These are phyloP conservation scores for Portevinia maculata DNA, from an alignment of 2,888 invertebrate species.

Conservation along the genomic window DNA sequence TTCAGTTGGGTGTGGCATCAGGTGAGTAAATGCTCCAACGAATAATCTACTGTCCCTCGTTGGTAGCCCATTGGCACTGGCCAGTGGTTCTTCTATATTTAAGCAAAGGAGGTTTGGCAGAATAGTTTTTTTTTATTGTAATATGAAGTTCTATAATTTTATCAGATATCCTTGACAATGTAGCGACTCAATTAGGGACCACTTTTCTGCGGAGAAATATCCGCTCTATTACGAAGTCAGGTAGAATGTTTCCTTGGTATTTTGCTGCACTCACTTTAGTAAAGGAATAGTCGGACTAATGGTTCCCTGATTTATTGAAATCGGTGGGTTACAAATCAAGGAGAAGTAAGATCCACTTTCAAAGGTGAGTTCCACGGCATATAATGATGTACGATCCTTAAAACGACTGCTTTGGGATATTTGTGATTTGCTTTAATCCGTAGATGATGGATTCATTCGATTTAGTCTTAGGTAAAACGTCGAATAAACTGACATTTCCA, in stretches of 20 bases:
- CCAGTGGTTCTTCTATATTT: constrained; percentile 15
- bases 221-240: constrained; percentile 76
- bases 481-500: constrained; percentile 80
- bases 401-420: constrained; percentile 74
- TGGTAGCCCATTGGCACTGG: constrained; percentile 45
- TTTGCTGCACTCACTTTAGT: constrained; percentile 79
- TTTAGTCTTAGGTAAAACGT: constrained; percentile 80
- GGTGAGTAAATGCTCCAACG: constrained; percentile 38
- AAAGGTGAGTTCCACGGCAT: constrained; percentile 69
- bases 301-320: constrained; percentile 79
- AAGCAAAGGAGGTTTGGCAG: no score
- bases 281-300: constrained; percentile 79
- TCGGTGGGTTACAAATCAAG: constrained; percentile 81
- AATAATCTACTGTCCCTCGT: constrained; percentile 12
- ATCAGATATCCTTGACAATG: no score
- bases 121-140: constrained; percentile 26
- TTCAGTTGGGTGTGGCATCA: constrained; percentile 74
- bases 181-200: constrained; percentile 38
- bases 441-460: constrained; percentile 80
- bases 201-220: constrained; percentile 76
- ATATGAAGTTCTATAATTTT: no score
- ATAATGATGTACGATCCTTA: no score
- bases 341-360: constrained; percentile 74
- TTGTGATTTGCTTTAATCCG: constrained; percentile 75
- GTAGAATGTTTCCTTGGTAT: constrained; percentile 78